phyloP scores from a whole-genome alignment of 2,888 invertebrate genomes.

The Andrena camellia region DNA sequence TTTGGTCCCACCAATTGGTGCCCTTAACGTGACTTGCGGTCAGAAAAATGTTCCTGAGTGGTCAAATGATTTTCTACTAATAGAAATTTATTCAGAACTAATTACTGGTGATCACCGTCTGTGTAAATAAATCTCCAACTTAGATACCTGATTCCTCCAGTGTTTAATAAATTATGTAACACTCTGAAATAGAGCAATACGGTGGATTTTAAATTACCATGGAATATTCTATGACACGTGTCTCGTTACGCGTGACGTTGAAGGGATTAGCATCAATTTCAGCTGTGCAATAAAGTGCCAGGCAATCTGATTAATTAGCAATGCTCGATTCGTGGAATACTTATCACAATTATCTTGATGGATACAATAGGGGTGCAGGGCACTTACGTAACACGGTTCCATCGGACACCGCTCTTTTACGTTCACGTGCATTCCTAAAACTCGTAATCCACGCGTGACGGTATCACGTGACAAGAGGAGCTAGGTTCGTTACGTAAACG shows the following conservation, averaged over 20 bases:
- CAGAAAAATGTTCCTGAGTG: too few species aligned
- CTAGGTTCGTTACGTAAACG: slow-evolving; percentile 42
- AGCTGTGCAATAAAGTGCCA: neutral
- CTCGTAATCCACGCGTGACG: slow-evolving; percentile 20
- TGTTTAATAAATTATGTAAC: too few species aligned
- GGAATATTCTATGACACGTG: too few species aligned
- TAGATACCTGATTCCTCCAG: too few species aligned
- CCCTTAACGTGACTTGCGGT: too few species aligned
- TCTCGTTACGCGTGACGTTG: neutral
- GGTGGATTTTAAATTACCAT: neutral
- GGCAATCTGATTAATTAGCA: neutral
- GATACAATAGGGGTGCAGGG: neutral
- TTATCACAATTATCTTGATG: neutral
- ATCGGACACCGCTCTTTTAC: slow-evolving; percentile 18
- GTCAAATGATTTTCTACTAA: too few species aligned
- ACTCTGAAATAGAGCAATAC: neutral
- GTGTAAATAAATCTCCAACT: too few species aligned
- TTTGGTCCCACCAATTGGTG: too few species aligned
- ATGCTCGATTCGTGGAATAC: neutral
- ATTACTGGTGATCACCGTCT: too few species aligned
- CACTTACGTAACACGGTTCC: slow-evolving; percentile 11
- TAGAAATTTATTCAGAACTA: too few species aligned
- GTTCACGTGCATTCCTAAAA: slow-evolving; percentile 33
- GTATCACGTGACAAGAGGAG: slow-evolving; percentile 37
- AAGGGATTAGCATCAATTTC: neutral